phyloP scores from a whole-genome alignment of 2,797 vertebrate species.

The Falco naumanni region DNA sequence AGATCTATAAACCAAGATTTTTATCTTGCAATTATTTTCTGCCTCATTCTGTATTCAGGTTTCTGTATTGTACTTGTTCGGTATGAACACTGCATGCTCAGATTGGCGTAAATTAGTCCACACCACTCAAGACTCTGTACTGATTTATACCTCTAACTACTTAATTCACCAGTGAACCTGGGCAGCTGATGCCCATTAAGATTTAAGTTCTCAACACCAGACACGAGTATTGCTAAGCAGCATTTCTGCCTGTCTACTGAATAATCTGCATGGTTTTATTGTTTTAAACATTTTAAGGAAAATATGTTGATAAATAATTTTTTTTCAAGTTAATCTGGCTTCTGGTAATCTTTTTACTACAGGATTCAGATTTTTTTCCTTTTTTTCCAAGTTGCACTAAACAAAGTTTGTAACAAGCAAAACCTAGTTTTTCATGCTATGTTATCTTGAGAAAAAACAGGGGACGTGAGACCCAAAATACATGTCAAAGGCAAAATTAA shows the following conservation, averaged over 20 bases:
- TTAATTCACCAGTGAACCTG: neutral
- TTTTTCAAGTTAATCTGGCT: neutral
- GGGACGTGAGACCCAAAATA: neutral
- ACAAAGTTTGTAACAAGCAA: neutral
- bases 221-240: neutral
- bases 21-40: neutral
- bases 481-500: neutral
- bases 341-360: neutral
- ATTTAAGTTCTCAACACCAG: neutral
- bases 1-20: neutral
- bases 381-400: neutral
- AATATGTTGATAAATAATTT: neutral
- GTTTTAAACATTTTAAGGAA: neutral
- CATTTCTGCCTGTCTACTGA: neutral
- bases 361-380: neutral
- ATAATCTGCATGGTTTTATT: neutral
- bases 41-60: neutral
- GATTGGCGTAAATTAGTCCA: neutral
- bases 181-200: neutral
- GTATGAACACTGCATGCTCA: neutral
- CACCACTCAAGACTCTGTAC: neutral
- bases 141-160: neutral
- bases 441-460: neutral
- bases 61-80: neutral
- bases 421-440: neutral